phyloP scores from a whole-genome alignment of 1,140 invertebrate species.

The Drosophila pallidifrons region DNA sequence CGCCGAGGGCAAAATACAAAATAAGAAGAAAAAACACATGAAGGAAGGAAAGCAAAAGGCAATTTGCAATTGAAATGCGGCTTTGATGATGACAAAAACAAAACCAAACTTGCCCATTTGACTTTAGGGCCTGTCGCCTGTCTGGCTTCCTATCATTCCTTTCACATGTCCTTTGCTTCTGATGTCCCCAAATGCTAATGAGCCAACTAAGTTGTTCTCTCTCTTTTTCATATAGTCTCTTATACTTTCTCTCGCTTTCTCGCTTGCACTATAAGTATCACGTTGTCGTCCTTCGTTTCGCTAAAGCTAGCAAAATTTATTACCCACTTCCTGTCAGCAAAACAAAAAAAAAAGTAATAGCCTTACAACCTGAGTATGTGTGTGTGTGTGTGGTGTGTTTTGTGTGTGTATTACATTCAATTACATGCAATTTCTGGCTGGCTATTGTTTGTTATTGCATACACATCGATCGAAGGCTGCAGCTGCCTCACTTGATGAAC shows the following conservation, averaged over 20 bases:
- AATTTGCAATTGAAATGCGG: constrained; percentile 76
- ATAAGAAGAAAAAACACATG: constrained; percentile 7
- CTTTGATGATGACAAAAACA: constrained; percentile 58
- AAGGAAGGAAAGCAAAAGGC: constrained; percentile 27
- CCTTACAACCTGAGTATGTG: constrained; percentile 29
- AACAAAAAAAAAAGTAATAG: constrained; percentile 21
- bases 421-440: constrained; percentile 71
- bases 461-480: constrained; percentile 60
- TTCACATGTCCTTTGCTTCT: constrained; percentile 60
- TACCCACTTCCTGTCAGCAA: constrained; percentile 67
- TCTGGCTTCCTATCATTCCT: constrained; percentile 59
- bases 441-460: constrained; percentile 69
- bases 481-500: constrained; percentile 61
- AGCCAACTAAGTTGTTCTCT: constrained; percentile 43
- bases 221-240: background rate
- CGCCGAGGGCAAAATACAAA: background rate
- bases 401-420: constrained; percentile 52
- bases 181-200: constrained; percentile 78
- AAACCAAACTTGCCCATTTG: constrained; percentile 43
- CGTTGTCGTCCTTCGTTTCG: constrained; percentile 40
- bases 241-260: background rate
- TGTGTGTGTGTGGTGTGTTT: constrained; percentile 22
- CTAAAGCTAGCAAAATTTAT: constrained; percentile 63
- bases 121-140: constrained; percentile 41
- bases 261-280: constrained; percentile 48